Conservation (phyloP, 2,113 vertebrate genomes). For the Isurus oxyrinchus region DNA sequence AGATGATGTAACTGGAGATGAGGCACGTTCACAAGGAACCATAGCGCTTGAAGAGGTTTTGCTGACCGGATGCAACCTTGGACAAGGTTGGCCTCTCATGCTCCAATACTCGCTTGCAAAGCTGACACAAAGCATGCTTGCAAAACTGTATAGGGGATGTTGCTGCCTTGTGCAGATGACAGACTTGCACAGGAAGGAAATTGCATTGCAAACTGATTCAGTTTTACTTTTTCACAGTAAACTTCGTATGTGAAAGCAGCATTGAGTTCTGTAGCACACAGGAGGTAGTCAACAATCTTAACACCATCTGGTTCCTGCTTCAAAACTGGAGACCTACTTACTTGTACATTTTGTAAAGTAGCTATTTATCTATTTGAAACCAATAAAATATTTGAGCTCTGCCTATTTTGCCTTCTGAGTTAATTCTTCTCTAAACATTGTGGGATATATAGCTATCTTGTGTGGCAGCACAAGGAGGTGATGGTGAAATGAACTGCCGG, state of each 20-base stretch:
- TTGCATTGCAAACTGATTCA: not conserved
- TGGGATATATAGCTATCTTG: not conserved
- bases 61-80: not conserved
- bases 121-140: not conserved
- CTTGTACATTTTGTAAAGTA: slow-evolving; percentile 24
- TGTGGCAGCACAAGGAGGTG: not conserved
- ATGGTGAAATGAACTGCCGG: not conserved
- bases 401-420: not conserved
- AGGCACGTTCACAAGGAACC: not conserved
- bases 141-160: not conserved
- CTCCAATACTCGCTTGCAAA: not conserved
- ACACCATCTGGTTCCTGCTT: not conserved
- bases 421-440: not conserved
- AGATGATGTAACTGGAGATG: slow-evolving; percentile 9
- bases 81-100: not conserved
- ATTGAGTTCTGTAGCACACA: not conserved
- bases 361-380: not conserved
- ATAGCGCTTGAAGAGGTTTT: not conserved
- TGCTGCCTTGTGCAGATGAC: not conserved
- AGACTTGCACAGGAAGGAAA: not conserved
- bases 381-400: not conserved
- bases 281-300: not conserved
- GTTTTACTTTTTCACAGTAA: not conserved
- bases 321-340: not conserved
- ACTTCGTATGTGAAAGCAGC: not conserved